Conservation (phyloP, 2,888 invertebrate genomes). For the Stegophylla sp. region DNA sequence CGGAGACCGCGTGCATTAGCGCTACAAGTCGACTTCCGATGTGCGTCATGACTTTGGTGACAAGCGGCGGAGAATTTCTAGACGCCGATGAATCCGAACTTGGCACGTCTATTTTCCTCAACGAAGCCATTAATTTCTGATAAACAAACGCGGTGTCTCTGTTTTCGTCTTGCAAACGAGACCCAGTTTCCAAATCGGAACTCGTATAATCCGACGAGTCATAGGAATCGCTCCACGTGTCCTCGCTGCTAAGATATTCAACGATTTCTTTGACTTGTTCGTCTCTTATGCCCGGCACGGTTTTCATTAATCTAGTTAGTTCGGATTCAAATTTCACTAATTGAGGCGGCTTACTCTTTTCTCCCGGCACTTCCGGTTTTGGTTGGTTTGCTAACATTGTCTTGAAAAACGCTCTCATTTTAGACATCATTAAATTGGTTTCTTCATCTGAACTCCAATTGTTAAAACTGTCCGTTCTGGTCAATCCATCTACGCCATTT, state of each 20-base stretch:
- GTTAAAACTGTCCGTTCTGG: slow-evolving; percentile 87
- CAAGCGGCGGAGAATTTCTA: slow-evolving; percentile 80
- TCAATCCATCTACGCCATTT: slow-evolving; percentile 67
- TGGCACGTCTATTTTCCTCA: slow-evolving; percentile 74
- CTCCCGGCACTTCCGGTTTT: slow-evolving; percentile 64
- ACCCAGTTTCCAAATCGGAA: slow-evolving; percentile 78
- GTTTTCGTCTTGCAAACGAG: slow-evolving; percentile 64
- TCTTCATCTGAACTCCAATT: slow-evolving; percentile 95
- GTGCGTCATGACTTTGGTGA: slow-evolving; percentile 91
- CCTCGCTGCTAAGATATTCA: slow-evolving; percentile 89
- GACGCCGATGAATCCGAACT: slow-evolving; percentile 66
- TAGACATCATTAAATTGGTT: slow-evolving; percentile 93
- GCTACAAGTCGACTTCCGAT: slow-evolving; percentile 86
- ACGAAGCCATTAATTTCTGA: slow-evolving; percentile 82
- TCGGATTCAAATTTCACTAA: slow-evolving; percentile 89
- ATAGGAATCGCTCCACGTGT: slow-evolving; percentile 92
- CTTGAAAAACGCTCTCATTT: slow-evolving; percentile 91
- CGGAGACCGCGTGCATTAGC: slow-evolving; percentile 90
- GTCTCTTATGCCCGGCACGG: slow-evolving; percentile 88
- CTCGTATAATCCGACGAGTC: slow-evolving; percentile 92
- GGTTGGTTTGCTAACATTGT: slow-evolving; percentile 78
- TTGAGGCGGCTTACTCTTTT: slow-evolving; percentile 79
- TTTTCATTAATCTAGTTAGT: slow-evolving; percentile 88
- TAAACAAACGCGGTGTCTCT: slow-evolving; percentile 87
- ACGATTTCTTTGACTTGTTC: slow-evolving; percentile 91